These are phyloP conservation scores for Eulemur rubriventer DNA, from an alignment of 2,797 vertebrate species.

Conservation along the genomic window DNA sequence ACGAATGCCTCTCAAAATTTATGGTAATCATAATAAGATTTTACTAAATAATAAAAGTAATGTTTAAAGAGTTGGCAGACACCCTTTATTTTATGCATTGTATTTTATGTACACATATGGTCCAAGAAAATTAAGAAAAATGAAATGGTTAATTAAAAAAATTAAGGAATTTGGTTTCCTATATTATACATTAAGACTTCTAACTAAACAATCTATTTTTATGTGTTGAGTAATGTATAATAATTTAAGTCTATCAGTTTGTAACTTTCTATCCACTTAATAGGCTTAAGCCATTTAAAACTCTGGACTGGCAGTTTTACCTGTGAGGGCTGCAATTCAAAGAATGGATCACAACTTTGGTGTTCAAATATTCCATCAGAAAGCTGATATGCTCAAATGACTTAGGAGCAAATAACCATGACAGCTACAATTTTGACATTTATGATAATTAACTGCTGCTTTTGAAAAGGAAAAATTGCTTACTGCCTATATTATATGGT, in stretches of 20 bases:
- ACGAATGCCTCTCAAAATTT: background rate
- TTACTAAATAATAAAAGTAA: background rate
- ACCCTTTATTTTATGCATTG: background rate
- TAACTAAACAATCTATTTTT: background rate
- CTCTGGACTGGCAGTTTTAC: background rate
- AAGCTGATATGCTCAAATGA: conserved; percentile 18
- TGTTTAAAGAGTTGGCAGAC: background rate
- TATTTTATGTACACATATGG: background rate
- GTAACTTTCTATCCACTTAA: background rate
- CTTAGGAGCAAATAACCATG: background rate
- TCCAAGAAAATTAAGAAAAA: conserved; percentile 9
- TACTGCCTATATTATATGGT: background rate
- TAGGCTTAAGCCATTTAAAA: background rate
- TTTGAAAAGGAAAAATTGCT: conserved; percentile 45
- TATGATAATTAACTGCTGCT: conserved; percentile 48
- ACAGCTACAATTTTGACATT: conserved; percentile 7
- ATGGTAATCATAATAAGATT: background rate
- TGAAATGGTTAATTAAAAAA: background rate
- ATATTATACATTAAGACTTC: background rate
- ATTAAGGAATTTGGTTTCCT: background rate
- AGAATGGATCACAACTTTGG: background rate
- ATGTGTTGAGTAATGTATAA: background rate
- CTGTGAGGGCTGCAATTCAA: background rate
- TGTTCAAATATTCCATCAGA: background rate
- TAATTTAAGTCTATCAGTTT: background rate